Evolutionary conservation across 2,797 vertebrate genomes (phyloP), one percentile per base, ranked within the genome.

Genomic region (Gallinago solitaria): DNA sequence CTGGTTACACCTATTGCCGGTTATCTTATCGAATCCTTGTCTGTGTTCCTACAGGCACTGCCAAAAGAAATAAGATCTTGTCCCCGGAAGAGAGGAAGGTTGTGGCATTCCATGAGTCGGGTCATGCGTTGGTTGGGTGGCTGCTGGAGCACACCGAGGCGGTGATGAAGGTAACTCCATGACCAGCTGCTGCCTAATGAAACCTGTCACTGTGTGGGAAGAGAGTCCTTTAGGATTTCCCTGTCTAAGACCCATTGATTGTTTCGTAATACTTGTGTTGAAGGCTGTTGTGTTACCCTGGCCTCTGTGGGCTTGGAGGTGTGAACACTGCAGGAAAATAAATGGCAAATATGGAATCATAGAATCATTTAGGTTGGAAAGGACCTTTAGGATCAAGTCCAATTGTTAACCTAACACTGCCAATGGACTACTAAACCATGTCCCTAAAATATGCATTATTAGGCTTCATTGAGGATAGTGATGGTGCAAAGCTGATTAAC

Each of bases 71-170:
- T 82, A 99, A 99, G 97, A 99, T 99, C 96, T 95, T 99, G 87
- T 99, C 99, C 2, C 99, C 99, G 92, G 99, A 99, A 57, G 99
- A 99, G 96, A 99, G 98, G 97, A 98, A 97, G 94, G 97, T 99
- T 6, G 98, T 99, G 23, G 99, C 99, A 0, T 99, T 99, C 78
- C 99, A 99, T 0, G 99, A 99, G 70, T 99, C 99, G 0, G 99
- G 99, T 39, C 99, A 99, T 0, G 99, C 98, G 1, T 80, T 99
- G 67, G 99, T 99, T 1, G 99, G 99, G 63, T 99, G 99, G 99
- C 97, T 99, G 77, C 98, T 99, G 47, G 99, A 99, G 92, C 99
- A 99, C 97, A 99, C 99, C 0, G 99, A 99, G 86, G 99, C 99
- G 0, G 99, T 99, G 75, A 98, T 99, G 98, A 99, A 99, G 99